Evolutionary conservation across 64 coral and sea anemone genomes (phyloP).

Genomic region (Acropora yongei): DNA sequence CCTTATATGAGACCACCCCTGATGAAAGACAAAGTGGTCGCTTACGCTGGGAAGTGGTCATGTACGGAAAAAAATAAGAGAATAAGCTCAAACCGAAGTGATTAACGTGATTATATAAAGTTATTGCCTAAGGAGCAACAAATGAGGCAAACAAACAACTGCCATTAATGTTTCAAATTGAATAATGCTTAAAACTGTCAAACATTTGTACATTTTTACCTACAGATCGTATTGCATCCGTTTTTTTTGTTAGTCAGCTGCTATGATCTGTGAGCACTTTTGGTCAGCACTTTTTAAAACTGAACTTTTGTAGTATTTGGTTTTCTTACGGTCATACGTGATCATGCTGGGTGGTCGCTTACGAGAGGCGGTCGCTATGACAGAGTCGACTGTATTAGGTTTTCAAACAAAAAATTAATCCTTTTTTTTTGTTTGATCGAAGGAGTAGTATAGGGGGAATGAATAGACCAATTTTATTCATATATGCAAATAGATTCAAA

Average conservation of each 20-base stretch:
- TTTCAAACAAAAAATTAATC: background rate
- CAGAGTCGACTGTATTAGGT: background rate
- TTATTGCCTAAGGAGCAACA: background rate
- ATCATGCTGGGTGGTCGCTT: too few relatives aligned
- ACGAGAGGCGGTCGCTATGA: too few relatives aligned
- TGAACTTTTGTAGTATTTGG: background rate
- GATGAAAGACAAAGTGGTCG: slow-evolving; percentile 34
- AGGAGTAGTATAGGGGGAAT: background rate
- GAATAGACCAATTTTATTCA: too few relatives aligned
- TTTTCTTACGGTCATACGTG: too few relatives aligned
- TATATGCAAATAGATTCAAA: too few relatives aligned
- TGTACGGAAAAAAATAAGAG: slow-evolving; percentile 12
- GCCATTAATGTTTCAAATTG: background rate
- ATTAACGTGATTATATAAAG: background rate
- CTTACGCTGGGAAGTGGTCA: slow-evolving; percentile 33
- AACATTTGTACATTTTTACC: background rate
- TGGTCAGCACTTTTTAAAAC: slow-evolving; percentile 2
- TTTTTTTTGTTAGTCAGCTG: background rate
- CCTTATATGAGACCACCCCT: slow-evolving; percentile 14
- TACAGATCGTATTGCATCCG: background rate
- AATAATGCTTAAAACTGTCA: background rate
- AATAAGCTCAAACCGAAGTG: slow-evolving; percentile 11
- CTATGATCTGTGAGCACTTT: background rate
- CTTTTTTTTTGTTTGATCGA: background rate
- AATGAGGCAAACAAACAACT: background rate